A percentile compares a stretch with the other conserved stretches of the same genome.
phyloP scores from a whole-genome alignment of 2,113 vertebrate species.

The Aphelocoma coerulescens region DNA sequence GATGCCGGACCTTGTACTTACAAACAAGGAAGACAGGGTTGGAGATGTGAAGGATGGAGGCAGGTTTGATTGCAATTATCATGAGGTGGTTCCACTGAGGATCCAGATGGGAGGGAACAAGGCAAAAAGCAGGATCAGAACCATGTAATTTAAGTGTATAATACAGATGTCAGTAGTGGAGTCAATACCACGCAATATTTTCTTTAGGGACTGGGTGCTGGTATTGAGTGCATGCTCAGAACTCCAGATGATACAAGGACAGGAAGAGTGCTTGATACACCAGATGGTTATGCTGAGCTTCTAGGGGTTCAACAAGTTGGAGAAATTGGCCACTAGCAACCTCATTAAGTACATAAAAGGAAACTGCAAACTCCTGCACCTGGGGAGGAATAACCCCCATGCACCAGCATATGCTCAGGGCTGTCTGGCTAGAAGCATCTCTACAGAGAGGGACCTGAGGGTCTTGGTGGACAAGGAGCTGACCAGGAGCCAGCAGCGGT shows the following conservation, averaged over 20 bases:
- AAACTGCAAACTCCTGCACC: not conserved
- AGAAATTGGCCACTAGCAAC: not conserved
- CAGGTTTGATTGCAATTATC: not conserved
- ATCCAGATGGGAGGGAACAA: not conserved
- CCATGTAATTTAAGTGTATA: not conserved
- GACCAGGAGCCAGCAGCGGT: not conserved
- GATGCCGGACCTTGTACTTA: not conserved
- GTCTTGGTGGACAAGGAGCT: not conserved
- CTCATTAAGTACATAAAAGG: not conserved
- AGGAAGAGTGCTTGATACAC: not conserved
- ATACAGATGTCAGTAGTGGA: not conserved
- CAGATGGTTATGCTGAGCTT: not conserved
- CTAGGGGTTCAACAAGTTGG: not conserved
- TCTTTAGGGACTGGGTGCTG: not conserved
- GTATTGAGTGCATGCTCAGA: not conserved
- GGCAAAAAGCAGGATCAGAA: not conserved
- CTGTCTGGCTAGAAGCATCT: not conserved
- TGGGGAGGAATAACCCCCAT: not conserved
- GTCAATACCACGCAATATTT: rapidly evolving
- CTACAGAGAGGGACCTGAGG: not conserved
- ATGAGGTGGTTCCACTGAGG: rapidly evolving
- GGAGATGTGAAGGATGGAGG: too few relatives aligned
- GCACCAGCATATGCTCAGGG: not conserved
- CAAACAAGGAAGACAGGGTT: not conserved
- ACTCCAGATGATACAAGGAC: not conserved